Evolutionary conservation across 1,140 invertebrate genomes (phyloP).

Genomic region (Tetraneura akinire): DNA sequence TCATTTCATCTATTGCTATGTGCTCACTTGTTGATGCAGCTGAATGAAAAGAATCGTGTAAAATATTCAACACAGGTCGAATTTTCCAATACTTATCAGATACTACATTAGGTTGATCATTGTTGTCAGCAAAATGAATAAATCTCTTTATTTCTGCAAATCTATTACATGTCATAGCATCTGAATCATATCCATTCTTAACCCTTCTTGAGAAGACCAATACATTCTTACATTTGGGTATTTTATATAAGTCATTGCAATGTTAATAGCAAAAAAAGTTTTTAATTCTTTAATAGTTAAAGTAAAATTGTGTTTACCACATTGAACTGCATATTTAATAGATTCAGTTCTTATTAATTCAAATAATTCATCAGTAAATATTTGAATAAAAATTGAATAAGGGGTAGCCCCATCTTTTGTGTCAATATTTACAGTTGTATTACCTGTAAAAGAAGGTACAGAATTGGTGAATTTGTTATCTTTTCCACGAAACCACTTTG

Average conservation of each 20-base stretch:
- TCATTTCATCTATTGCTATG: not conserved
- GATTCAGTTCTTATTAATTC: constrained; percentile 5
- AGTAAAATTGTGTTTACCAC: not conserved
- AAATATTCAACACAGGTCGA: not conserved
- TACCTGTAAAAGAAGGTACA: not conserved
- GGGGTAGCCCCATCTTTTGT: not conserved
- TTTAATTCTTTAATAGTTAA: not conserved
- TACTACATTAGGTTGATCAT: not conserved
- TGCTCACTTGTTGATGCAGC: not conserved
- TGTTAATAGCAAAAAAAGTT: constrained; percentile 10
- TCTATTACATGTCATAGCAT: constrained; percentile 6
- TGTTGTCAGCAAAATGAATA: constrained; percentile 1
- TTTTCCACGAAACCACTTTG: not conserved
- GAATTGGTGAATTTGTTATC: not conserved
- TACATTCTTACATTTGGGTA: not conserved
- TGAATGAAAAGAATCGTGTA: not conserved
- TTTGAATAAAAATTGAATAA: constrained; percentile 22
- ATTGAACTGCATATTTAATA: not conserved
- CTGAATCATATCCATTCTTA: constrained; percentile 5
- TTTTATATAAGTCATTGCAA: constrained; percentile 18
- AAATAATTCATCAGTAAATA: constrained; percentile 31
- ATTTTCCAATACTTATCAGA: constrained; percentile 21
- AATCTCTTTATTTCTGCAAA: not conserved
- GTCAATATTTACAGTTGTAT: not conserved
- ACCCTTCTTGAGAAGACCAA: not conserved